Base-by-base conservation (phyloP, 2,888 invertebrate genomes). In the Hirtodrosophila duncani region DNA sequence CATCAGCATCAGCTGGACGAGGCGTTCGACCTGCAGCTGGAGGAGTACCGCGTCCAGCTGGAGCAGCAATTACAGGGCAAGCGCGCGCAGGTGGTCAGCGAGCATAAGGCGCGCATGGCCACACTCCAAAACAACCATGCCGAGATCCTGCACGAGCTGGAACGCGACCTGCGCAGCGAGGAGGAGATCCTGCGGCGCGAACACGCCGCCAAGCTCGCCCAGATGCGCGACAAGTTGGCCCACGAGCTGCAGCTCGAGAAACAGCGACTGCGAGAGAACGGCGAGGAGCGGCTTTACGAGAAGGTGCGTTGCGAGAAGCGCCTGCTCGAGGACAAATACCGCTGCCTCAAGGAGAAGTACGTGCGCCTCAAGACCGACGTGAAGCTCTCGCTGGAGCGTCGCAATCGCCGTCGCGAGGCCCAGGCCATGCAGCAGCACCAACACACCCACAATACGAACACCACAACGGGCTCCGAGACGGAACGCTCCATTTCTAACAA, bases 311-410 rank as follows among this genome's bases (percentile, higher is more conserved):
- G 91, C 74, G 92, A 93, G 78, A 92, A 92, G 69, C 88, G 92
- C n/a, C 82, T 92, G 29, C 81, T 94, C 1, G 91, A 92, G 65
- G 93, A 94, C 67, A 95, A 95, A 83, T 95, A 95, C 83, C 89
- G 90, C 34, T 92, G 92, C 44, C 88, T 95, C 38, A 94, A 94
- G 84, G 94, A 94, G 81, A 95, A 95, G 85, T 94, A 95, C 74
- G 89, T 92, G 13, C 88, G 93, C 8, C 87, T 95, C 45, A 95
- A 95, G 84, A 92, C 91, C 13, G 94, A 95, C 65, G 93, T 94
- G 6, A 92, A 93, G 85, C 87, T 92, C 16, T 92, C 93, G 0
- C 89, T 94, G 45, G 94, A 94, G 78, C 91, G 92, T 17, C 89
- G 94, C 7, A 92, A 91, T 81, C 91, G 90, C 29, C 88, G 91